Evolutionary conservation across 2,888 invertebrate genomes (phyloP), one percentile per base, ranked within the genome.

Genomic region (Patella depressa): DNA sequence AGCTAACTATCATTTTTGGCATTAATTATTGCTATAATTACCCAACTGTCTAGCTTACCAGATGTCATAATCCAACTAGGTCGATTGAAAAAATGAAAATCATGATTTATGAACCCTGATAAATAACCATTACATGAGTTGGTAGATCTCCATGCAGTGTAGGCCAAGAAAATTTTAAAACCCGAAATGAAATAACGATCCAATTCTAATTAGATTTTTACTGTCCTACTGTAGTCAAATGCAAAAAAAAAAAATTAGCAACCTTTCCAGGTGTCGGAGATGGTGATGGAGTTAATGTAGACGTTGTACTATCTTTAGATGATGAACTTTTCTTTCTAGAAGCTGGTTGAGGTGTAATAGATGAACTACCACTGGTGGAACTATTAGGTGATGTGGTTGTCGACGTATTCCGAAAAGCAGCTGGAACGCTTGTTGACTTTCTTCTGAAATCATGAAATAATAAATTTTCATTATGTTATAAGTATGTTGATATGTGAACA

Each of bases 251-350:
- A 4, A 45, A 45, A 45, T 45, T 45, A 7, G 9, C 9, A 75
- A 88, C 88, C 85, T 88, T 89, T 70, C 88, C 88, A 53, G 89
- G 89, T 29, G 89, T 89, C 11, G 89, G 89, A 29, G 90, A 89
- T 0, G 90, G 88, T 34, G 89, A 89, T 0, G 90, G 90, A 12
- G 90, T 90, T 14, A 90, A 86, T 24, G 89, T 90, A 24, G 90
- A 90, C 72, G 88, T 88, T 29, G 89, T 89, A 81, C 89, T 89
- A 54, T 85, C 89, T 73, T 87, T 87, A 12, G 89, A 89, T 14
- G 89, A 89, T 15, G 87, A 82, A 73, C 88, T 88, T 72, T 84
- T 84, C 14, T 87, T 85, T 45, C 85, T 83, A n/a, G 86, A 84
- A 73, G 87, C 82, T 74, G 87, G 82, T 76, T 86, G 88, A 9